Evolutionary conservation across 2,888 invertebrate species (phyloP), one percentile per base, ranked within the genome.

Genomic region (Dysmachus trigonus): DNA sequence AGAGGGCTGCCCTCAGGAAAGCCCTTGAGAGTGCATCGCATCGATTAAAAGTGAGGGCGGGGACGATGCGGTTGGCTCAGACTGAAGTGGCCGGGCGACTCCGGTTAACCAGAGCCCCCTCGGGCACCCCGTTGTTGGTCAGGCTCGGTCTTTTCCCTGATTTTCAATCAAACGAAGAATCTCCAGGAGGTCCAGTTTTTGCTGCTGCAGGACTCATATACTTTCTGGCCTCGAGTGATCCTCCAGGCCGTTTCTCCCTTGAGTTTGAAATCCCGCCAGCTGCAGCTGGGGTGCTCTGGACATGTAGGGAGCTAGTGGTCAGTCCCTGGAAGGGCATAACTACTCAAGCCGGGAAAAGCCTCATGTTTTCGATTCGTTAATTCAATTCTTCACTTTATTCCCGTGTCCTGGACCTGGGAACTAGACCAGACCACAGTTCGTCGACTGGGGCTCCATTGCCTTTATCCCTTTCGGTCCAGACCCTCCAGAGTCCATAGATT

Each of bases 331-430:
- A 83, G 22, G 18, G n/a, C 38, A n/a, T 83, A 72, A 22, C 27
- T 77, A 41, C 10, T n/a, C 51, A 47, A 47, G 18, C 22, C 22
- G 38, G 27, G 33, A 38, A 38, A 15, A 31, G 72, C 13, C 62
- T 62, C 62, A 27, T 83, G 83, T 72, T 83, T 83, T 71, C 71
- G 41, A 72, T 41, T 83, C 83, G 83, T 83, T 83, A 72, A 83
- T 83, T 83, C 72, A 72, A 72, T 83, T 83, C 41, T 72, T 72
- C 82, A 82, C 31, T 62, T 53, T 33, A 72, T 72, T 30, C 47
- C 13, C 47, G n/a, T 62, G 8, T 22, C 62, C 62, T 18, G 62
- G 73, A 33, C 62, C 62, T 18, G 62, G 73, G 73, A 35, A 33
- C 73, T 0, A 18, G 31, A 1, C 13, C 31, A 15, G n/a, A n/a